These are phyloP conservation scores for Gymnothorax reevesii DNA, from an alignment of 2,797 vertebrate genomes.

Conservation along the genomic window DNA sequence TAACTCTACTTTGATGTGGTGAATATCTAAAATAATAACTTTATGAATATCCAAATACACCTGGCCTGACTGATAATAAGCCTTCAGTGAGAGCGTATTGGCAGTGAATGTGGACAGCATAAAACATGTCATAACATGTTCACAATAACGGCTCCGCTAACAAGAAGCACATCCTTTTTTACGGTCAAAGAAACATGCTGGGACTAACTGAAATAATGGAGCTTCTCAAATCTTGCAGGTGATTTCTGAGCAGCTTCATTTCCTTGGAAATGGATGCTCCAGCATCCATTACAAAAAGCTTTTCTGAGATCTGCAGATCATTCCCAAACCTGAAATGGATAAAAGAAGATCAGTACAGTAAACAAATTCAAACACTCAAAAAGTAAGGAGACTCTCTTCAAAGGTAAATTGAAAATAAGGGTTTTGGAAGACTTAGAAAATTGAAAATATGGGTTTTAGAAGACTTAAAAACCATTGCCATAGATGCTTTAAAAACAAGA, in stretches of 20 bases:
- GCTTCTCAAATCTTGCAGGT: slow-evolving; percentile 87
- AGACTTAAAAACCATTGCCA: not conserved
- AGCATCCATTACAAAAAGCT: slow-evolving; percentile 89
- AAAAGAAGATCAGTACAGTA: not conserved
- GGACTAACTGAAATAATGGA: slow-evolving; percentile 85
- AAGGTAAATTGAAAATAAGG: not conserved
- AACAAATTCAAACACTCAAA: not conserved
- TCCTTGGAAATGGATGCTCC: slow-evolving; percentile 96
- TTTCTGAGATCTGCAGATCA: slow-evolving; percentile 89
- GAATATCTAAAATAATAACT: too few species aligned
- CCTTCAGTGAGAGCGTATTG: not conserved
- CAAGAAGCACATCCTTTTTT: not conserved
- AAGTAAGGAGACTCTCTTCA: not conserved
- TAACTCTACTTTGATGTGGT: too few species aligned
- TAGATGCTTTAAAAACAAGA: not conserved
- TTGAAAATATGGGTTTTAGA: not conserved
- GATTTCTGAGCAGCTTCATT: slow-evolving; percentile 88
- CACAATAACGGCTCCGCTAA: not conserved
- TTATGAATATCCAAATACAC: too few species aligned
- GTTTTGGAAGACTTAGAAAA: not conserved
- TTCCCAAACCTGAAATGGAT: slow-evolving; percentile 84
- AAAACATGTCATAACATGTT: not conserved
- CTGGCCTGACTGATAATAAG: too few species aligned
- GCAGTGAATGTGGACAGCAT: not conserved
- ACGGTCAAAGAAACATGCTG: not conserved